Conservation (phyloP, 2,888 invertebrate genomes). For the Zelleria hepariella region DNA sequence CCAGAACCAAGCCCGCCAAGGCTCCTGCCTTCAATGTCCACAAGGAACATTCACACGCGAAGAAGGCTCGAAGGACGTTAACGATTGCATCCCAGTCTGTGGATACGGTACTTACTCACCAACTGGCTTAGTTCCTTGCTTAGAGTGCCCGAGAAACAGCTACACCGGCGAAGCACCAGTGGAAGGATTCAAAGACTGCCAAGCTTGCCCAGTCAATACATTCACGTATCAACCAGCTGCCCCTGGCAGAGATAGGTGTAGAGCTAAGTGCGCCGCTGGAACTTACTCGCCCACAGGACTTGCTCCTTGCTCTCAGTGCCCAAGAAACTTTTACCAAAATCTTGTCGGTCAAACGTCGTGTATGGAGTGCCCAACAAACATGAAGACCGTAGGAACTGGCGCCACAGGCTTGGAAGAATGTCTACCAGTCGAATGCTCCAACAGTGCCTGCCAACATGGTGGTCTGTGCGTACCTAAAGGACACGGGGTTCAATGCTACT, state of each 20-base stretch:
- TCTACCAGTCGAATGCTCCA: constrained; percentile 87
- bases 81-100: constrained; percentile 93
- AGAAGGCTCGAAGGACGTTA: constrained; percentile 88
- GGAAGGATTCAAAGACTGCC: constrained; percentile 94
- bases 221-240: constrained; percentile 95
- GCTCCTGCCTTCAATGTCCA: constrained; percentile 91
- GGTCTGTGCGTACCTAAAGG: constrained; percentile 92
- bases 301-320: constrained; percentile 94
- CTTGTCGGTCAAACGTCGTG: constrained; percentile 87
- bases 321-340: constrained; percentile 92
- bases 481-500: constrained; percentile 91
- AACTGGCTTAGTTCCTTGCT: constrained; percentile 92
- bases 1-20: constrained; percentile 93
- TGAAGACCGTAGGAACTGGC: constrained; percentile 86
- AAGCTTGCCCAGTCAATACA: constrained; percentile 90
- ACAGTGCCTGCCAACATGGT: constrained; percentile 91
- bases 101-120: constrained; percentile 97
- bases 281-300: constrained; percentile 94
- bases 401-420: constrained; percentile 89
- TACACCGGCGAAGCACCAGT: constrained; percentile 90
- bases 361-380: constrained; percentile 91
- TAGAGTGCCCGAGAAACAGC: constrained; percentile 94
- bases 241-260: constrained; percentile 83
- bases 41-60: constrained; percentile 93
- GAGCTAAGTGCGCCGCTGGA: constrained; percentile 91